Conservation (phyloP, 2,888 invertebrate genomes). For the Eupelmus urozonus region DNA sequence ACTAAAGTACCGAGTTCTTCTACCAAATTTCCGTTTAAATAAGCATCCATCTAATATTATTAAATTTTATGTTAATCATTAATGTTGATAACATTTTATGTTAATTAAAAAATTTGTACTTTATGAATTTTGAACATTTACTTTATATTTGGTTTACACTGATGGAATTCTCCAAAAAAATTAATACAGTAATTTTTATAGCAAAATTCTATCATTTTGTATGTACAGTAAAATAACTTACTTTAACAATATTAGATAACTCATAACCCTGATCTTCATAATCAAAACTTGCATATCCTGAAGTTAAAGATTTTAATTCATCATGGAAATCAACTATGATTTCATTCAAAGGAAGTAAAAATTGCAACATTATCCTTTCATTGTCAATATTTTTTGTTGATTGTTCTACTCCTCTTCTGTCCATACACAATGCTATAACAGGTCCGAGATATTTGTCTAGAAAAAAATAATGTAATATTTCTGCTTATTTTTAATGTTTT, state of each 20-base stretch:
- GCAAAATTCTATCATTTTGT: too few relatives aligned
- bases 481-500: background rate
- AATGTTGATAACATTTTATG: background rate
- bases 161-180: too few relatives aligned
- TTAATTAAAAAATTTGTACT: background rate
- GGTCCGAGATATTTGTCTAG: conserved; percentile 83
- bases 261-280: conserved; percentile 94
- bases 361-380: conserved; percentile 88
- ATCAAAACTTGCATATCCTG: conserved; percentile 97
- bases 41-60: conserved; percentile 83
- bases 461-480: conserved; percentile 13
- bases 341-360: conserved; percentile 92
- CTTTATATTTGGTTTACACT: too few relatives aligned
- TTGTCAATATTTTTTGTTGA: conserved; percentile 89
- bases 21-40: conserved; percentile 88
- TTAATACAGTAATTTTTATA: too few relatives aligned
- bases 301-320: conserved; percentile 90
- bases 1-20: conserved; percentile 92
- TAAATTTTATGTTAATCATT: conserved; percentile 19
- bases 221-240: too few relatives aligned
- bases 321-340: conserved; percentile 97
- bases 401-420: conserved; percentile 85
- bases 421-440: conserved; percentile 86
- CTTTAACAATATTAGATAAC: conserved; percentile 87
- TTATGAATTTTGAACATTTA: background rate